Evolutionary conservation across 1,140 invertebrate genomes (phyloP).

Genomic region (Chironomus striatipennis): DNA sequence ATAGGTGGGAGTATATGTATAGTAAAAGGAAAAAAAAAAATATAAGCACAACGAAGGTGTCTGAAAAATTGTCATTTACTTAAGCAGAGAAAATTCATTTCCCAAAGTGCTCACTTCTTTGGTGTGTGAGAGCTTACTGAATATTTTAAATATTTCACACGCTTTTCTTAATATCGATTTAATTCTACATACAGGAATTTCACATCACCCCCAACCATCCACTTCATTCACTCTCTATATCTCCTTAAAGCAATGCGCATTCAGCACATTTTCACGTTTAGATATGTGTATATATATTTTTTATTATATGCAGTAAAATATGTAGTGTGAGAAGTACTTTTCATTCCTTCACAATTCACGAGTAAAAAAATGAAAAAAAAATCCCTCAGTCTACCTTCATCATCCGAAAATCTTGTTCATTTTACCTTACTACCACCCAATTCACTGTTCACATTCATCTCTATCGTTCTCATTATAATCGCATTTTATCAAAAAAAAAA

Average conservation of each 20-base stretch:
- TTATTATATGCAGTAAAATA: neutral
- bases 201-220: neutral
- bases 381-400: neutral
- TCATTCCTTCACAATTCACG: no score
- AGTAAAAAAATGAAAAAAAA: no score
- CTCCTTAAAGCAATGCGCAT: slow-evolving; percentile 5
- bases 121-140: neutral
- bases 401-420: neutral
- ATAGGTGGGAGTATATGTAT: neutral
- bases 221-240: neutral
- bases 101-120: neutral
- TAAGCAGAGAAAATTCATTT: slow-evolving; percentile 4
- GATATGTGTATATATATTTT: neutral
- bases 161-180: slow-evolving; percentile 14
- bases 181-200: slow-evolving; percentile 2
- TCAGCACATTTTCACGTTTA: slow-evolving; percentile 6
- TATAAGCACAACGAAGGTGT: no score
- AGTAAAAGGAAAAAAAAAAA: neutral
- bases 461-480: neutral
- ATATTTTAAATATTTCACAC: slow-evolving; percentile 4
- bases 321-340: no score
- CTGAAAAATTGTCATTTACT: slow-evolving; percentile 13
- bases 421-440: neutral
- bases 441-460: no score
- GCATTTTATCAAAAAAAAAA: slow-evolving; percentile 1